Evolutionary conservation across 2,797 vertebrate genomes (phyloP).

Genomic region (Phalanger gymnotis): DNA sequence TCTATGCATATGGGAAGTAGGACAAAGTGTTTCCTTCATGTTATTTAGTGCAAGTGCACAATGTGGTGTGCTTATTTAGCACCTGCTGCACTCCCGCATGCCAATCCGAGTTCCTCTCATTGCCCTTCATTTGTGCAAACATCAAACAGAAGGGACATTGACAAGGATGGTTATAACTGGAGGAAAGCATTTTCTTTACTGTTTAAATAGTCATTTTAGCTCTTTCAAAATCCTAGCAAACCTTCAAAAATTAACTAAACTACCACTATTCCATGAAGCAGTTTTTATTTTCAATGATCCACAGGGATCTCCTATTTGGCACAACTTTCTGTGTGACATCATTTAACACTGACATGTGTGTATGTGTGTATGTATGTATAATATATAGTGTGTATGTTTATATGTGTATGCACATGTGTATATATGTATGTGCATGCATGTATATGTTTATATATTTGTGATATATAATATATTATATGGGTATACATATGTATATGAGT

Average conservation of each 20-base stretch:
- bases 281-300: not conserved
- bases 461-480: too few species aligned
- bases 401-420: too few species aligned
- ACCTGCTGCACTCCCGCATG: slow-evolving; percentile 21
- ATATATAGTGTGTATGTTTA: too few species aligned
- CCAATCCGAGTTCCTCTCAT: not conserved
- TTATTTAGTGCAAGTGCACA: slow-evolving; percentile 3
- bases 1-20: slow-evolving; percentile 11
- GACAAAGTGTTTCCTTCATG: not conserved
- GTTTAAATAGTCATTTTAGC: not conserved
- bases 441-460: too few species aligned
- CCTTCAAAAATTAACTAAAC: not conserved
- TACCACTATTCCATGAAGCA: not conserved
- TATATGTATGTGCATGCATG: too few species aligned
- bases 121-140: not conserved
- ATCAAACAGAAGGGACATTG: slow-evolving; percentile 26
- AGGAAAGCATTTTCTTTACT: not conserved
- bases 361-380: too few species aligned
- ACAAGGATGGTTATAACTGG: not conserved
- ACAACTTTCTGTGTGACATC: too few species aligned
- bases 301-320: not conserved
- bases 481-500: too few species aligned
- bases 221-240: not conserved
- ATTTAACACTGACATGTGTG: too few species aligned
- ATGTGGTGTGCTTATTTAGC: not conserved